Evolutionary conservation across 1,140 invertebrate species (phyloP).

Genomic region (Archivesica marissinica): DNA sequence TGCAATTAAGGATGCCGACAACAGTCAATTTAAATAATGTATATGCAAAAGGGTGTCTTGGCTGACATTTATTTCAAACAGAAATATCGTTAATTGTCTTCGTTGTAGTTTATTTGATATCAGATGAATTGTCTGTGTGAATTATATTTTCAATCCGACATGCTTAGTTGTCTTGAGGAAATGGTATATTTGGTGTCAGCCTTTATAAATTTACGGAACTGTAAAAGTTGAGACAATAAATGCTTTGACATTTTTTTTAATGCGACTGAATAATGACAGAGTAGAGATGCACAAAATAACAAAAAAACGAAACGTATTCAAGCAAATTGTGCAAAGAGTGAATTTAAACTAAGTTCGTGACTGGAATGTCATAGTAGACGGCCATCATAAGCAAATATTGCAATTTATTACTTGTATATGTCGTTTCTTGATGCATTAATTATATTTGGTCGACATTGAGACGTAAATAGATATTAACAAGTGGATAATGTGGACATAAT

Average conservation of each 20-base stretch:
- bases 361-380: slow-evolving; percentile 33
- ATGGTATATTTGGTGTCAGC: not conserved
- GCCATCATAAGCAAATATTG: slow-evolving; percentile 28
- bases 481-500: slow-evolving; percentile 16
- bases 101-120: slow-evolving; percentile 5
- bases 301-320: not conserved
- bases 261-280: not conserved
- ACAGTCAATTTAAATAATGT: too few relatives aligned
- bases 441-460: slow-evolving; percentile 1
- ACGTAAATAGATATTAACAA: slow-evolving; percentile 6
- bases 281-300: not conserved
- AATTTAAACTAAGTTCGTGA: slow-evolving; percentile 20
- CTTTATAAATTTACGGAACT: not conserved
- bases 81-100: not conserved
- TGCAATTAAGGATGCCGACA: too few relatives aligned
- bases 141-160: not conserved
- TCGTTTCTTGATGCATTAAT: slow-evolving; percentile 8
- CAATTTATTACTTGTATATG: slow-evolving; percentile 33
- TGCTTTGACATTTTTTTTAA: not conserved
- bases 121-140: not conserved
- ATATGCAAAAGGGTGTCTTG: too few relatives aligned
- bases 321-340: slow-evolving; percentile 1
- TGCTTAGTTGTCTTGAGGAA: not conserved
- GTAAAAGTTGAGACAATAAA: not conserved
- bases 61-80: not conserved